These are phyloP conservation scores for Bombus terrestris DNA, from an alignment of 1,140 invertebrate species.

Conservation along the genomic window DNA sequence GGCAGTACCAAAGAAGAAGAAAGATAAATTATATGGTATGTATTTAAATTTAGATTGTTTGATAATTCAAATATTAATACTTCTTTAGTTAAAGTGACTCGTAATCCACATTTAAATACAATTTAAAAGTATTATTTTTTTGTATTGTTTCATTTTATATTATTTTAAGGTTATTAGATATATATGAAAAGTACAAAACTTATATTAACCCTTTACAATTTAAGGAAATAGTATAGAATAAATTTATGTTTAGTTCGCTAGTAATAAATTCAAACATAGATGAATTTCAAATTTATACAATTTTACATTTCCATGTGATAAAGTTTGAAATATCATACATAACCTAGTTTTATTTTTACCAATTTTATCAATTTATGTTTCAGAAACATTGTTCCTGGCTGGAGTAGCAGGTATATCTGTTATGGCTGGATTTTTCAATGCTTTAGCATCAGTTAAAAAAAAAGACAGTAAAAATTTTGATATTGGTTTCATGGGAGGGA, in stretches of 20 bases:
- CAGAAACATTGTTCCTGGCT: conserved; percentile 87
- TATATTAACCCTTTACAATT: background rate
- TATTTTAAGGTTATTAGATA: background rate
- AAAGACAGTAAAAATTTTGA: conserved; percentile 91
- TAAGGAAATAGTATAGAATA: background rate
- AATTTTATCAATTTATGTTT: conserved; percentile 23
- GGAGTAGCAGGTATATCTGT: conserved; percentile 91
- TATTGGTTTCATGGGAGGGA: conserved; percentile 87
- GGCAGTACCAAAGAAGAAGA: background rate
- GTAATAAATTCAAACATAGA: background rate
- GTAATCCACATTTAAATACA: background rate
- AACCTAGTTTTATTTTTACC: background rate
- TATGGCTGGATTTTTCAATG: conserved; percentile 90
- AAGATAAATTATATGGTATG: conserved; percentile 62
- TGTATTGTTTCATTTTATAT: background rate
- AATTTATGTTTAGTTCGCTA: background rate
- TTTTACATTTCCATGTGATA: background rate
- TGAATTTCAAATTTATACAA: background rate
- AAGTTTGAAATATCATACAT: conserved; percentile 3
- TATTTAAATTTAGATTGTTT: conserved; percentile 20
- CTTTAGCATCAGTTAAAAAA: conserved; percentile 90
- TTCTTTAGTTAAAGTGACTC: background rate
- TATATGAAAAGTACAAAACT: background rate
- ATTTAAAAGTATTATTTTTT: background rate
- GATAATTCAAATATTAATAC: background rate